Evolutionary conservation across 1,140 invertebrate genomes (phyloP).

Genomic region (Acromyrmex heyeri): DNA sequence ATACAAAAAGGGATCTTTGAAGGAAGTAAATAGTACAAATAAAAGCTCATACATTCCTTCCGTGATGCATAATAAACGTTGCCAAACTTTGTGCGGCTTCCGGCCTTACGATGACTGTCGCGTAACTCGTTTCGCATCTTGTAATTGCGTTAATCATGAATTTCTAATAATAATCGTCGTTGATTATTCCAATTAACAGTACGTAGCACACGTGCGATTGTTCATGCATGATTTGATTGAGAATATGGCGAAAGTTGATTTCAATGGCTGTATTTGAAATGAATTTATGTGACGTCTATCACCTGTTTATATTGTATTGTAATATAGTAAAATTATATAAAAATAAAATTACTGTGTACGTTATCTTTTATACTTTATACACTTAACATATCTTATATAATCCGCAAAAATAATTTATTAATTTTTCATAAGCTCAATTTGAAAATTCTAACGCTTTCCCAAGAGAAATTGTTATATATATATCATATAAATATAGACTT

Average conservation of each 20-base stretch:
- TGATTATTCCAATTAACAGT: slow-evolving; percentile 38
- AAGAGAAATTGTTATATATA: background rate
- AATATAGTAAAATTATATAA: slow-evolving; percentile 55
- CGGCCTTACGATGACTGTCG: slow-evolving; percentile 6
- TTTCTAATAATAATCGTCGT: slow-evolving; percentile 3
- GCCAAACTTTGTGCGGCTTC: slow-evolving; percentile 20
- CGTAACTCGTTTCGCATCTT: background rate
- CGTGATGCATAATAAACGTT: slow-evolving; percentile 30
- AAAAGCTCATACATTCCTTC: slow-evolving; percentile 33
- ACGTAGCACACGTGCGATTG: slow-evolving; percentile 27
- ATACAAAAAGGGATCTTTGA: background rate
- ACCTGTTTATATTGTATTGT: slow-evolving; percentile 53
- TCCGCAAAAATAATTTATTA: background rate
- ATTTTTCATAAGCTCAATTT: background rate
- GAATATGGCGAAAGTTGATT: slow-evolving; percentile 50
- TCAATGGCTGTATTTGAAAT: slow-evolving; percentile 55
- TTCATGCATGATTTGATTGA: slow-evolving; percentile 27
- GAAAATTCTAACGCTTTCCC: background rate
- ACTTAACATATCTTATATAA: slow-evolving; percentile 15
- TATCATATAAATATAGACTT: background rate
- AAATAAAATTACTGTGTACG: slow-evolving; percentile 55
- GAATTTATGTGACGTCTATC: slow-evolving; percentile 56
- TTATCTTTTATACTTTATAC: slow-evolving; percentile 27
- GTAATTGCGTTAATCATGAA: slow-evolving; percentile 7
- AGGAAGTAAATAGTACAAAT: slow-evolving; percentile 56